Evolutionary conservation across 1,140 invertebrate genomes (phyloP).

Genomic region (Scaptodrosophila lebanonensis): DNA sequence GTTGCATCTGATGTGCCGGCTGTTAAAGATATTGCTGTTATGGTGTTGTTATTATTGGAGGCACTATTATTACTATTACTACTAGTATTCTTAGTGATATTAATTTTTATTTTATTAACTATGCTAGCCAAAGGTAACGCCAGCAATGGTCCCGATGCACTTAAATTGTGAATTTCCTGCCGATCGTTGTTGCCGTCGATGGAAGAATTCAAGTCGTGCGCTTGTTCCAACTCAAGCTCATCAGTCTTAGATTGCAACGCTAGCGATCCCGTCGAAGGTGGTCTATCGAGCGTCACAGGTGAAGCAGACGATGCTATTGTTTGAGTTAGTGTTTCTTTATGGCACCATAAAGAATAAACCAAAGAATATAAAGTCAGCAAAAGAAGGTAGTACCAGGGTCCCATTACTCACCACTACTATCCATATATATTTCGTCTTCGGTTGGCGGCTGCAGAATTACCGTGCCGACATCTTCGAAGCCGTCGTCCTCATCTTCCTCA

Average conservation of each 20-base stretch:
- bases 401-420: constrained; percentile 65
- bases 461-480: constrained; percentile 79
- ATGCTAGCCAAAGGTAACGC: constrained; percentile 78
- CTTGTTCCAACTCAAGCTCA: constrained; percentile 79
- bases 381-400: neutral
- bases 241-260: constrained; percentile 29
- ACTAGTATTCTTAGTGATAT: constrained; percentile 84
- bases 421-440: constrained; percentile 69
- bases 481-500: constrained; percentile 78
- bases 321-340: constrained; percentile 69
- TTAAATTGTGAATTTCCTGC: constrained; percentile 77
- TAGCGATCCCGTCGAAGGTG: constrained; percentile 58
- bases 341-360: neutral
- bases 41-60: constrained; percentile 40
- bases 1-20: constrained; percentile 9
- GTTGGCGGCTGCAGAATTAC: constrained; percentile 55
- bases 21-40: constrained; percentile 9
- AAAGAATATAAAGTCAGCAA: constrained; percentile 14
- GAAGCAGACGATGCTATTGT: constrained; percentile 66
- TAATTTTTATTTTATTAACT: constrained; percentile 86
- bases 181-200: constrained; percentile 81
- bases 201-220: constrained; percentile 70
- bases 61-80: constrained; percentile 76
- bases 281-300: constrained; percentile 56
- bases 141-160: constrained; percentile 77